Evolutionary conservation across 2,797 vertebrate species (phyloP).

Genomic region (Rhinatrema bivittatum): DNA sequence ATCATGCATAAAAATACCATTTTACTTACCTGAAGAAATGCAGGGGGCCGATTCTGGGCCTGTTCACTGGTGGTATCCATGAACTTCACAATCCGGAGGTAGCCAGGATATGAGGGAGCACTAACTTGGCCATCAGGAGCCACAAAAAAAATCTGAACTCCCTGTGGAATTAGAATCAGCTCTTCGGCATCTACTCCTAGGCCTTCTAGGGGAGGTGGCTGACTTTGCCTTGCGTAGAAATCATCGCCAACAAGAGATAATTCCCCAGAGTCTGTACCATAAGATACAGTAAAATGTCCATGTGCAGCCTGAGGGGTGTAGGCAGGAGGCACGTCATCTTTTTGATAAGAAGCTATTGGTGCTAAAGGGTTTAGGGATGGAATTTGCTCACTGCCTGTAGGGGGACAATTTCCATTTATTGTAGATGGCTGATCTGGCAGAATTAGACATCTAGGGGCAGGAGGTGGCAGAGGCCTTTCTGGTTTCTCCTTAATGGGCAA

Average conservation of each 20-base stretch:
- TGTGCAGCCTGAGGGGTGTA: constrained; percentile 83
- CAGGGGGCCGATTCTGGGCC: constrained; percentile 69
- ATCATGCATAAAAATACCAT: no score
- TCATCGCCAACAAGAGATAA: constrained; percentile 76
- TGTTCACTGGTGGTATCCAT: constrained; percentile 59
- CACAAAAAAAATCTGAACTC: constrained; percentile 95
- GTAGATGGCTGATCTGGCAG: constrained; percentile 23
- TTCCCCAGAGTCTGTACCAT: constrained; percentile 83
- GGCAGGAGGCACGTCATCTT: constrained; percentile 72
- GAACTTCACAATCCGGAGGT: constrained; percentile 88
- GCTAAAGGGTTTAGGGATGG: constrained; percentile 48
- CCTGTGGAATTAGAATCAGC: constrained; percentile 79
- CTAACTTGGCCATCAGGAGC: constrained; percentile 88
- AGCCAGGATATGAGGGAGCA: constrained; percentile 92
- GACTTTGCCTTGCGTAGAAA: constrained; percentile 68
- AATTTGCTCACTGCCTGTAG: not conserved
- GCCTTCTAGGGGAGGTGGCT: constrained; percentile 64
- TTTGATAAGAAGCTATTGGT: constrained; percentile 21
- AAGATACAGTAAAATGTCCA: constrained; percentile 86
- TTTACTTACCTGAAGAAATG: constrained; percentile 83
- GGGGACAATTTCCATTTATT: constrained; percentile 24
- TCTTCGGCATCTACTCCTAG: constrained; percentile 83
- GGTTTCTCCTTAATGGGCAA: constrained; percentile 60
- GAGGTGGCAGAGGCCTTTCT: constrained; percentile 46
- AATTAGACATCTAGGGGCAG: constrained; percentile 26